Conservation (phyloP, 2,113 vertebrate species). For the Myrmecophaga tridactyla region DNA sequence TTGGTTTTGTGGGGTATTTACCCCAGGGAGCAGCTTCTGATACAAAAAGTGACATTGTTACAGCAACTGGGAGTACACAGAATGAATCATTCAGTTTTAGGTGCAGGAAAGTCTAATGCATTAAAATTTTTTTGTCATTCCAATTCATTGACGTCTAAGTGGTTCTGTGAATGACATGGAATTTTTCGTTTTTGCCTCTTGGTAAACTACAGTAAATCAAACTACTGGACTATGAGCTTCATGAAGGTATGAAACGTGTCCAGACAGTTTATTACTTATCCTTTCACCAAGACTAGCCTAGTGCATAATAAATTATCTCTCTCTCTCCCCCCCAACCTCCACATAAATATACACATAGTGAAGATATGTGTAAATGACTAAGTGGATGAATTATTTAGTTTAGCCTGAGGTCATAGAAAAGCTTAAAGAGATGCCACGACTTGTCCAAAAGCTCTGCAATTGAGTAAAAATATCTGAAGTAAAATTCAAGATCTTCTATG, state of each 20-base stretch:
- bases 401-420: background rate
- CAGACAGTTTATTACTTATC: background rate
- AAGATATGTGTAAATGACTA: background rate
- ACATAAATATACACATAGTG: background rate
- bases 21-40: background rate
- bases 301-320: background rate
- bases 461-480: background rate
- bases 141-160: background rate
- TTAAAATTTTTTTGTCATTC: background rate
- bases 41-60: background rate
- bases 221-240: background rate
- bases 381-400: background rate
- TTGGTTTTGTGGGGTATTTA: background rate
- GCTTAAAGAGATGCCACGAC: background rate
- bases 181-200: background rate
- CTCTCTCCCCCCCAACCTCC: background rate
- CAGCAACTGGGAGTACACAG: background rate
- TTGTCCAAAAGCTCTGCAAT: background rate
- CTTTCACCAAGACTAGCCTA: background rate
- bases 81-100: background rate
- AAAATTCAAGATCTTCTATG: background rate
- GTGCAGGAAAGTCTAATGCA: background rate
- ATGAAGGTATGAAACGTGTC: background rate
- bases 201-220: background rate
- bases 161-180: background rate